Evolutionary conservation across 2,888 invertebrate genomes (phyloP), one percentile per base, ranked within the genome.

Genomic region (Folsomia manolachei): DNA sequence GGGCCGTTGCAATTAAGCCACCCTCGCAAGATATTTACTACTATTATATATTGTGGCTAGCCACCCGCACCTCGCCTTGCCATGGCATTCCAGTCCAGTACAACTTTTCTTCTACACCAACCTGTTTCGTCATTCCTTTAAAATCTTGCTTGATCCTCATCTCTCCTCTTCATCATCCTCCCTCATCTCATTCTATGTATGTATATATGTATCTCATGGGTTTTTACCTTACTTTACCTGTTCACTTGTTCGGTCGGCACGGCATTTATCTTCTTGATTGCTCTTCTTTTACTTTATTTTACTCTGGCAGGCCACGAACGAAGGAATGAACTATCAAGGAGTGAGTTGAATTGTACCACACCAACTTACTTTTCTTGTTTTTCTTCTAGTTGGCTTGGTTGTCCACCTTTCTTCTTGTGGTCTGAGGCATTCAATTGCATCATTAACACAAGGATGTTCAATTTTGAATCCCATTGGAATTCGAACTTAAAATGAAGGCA

Each of bases 31-130:
- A 77, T 77, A 77, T 75, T 74, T 78, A 77, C 75, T 73, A 73
- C 69, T 77, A 75, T 52, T 66, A 61, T 71, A 70, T 71, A 71
- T 74, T 75, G 75, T 78, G 78, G 75, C 77, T 79, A 77, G 75
- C 78, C 80, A 80, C 80, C 80, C 80, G 80, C 80, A 80, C 80
- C 80, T 79, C 76, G 80, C 78, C 78, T 80, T 78, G 80, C 80
- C 80, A 76, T 78, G 80, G 80, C 80, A 79, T 78, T 79, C 80
- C 77, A 77, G 77, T 77, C 70, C 65, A 26, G 19, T 70, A 66
- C 71, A 71, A 71, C 66, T 27, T 65, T 27, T 39, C 19, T n/a
- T 62, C 63, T 70, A 60, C 65, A 65, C 39, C 71, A 71, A 53
- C 65, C 70, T 39, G 70, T 70, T 24, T 60, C 27, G 9, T 51